These are phyloP conservation scores for Philaenus spumarius DNA, from an alignment of 1,140 invertebrate species.

Conservation along the genomic window DNA sequence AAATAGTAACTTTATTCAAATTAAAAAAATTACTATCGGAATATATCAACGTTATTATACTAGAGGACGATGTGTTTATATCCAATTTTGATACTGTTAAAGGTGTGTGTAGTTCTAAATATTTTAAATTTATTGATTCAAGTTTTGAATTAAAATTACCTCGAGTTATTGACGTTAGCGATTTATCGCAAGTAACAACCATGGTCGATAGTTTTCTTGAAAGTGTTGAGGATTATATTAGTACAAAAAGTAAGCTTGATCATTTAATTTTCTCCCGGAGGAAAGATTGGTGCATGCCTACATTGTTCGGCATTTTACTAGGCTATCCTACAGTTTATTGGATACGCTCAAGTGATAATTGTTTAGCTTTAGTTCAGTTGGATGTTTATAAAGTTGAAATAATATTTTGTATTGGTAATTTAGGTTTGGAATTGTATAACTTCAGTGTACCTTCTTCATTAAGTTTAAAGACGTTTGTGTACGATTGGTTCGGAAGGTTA, in stretches of 20 bases:
- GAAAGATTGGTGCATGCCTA: conserved; percentile 20
- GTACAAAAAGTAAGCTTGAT: too few species aligned
- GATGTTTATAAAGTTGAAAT: too few species aligned
- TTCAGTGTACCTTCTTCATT: too few species aligned
- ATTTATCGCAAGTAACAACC: too few species aligned
- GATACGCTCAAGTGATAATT: conserved; percentile 3
- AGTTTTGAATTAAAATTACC: conserved; percentile 7
- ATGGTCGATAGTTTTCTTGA: too few species aligned
- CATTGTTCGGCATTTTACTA: conserved; percentile 22
- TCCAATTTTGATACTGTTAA: neutral
- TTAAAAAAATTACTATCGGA: neutral
- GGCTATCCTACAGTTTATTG: conserved; percentile 28
- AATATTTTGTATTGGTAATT: too few species aligned
- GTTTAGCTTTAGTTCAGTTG: neutral
- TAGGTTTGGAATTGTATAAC: too few species aligned
- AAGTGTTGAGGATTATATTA: neutral
- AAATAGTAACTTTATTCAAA: conserved; percentile 17
- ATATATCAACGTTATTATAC: conserved; percentile 7
- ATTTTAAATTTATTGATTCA: conserved; percentile 18
- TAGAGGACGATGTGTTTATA: conserved; percentile 22
- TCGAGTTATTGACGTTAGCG: neutral
- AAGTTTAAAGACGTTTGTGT: too few species aligned
- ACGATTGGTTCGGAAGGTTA: too few species aligned
- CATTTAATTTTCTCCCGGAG: neutral
- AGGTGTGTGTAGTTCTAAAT: neutral